A percentile compares a stretch with the other conserved stretches of the same genome.
Evolutionary conservation across 2,113 vertebrate species (phyloP).

Genomic region (Cyphomyrus plagiostoma): DNA sequence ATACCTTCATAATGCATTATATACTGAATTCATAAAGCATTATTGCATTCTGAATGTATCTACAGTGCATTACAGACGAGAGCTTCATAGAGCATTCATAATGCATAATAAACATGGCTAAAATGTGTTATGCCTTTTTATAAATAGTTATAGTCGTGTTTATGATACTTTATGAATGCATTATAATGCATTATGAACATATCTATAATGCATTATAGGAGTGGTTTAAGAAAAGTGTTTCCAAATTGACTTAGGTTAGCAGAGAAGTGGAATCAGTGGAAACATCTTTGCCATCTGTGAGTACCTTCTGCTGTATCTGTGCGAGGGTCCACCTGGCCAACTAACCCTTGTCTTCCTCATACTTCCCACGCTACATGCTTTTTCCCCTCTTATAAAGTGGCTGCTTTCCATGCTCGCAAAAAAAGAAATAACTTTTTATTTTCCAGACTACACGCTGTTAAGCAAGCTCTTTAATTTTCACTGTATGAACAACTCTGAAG

Average conservation of each 20-base stretch:
- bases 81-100: no score
- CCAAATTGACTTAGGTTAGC: background rate
- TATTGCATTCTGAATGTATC: background rate
- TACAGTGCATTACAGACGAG: background rate
- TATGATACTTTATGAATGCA: background rate
- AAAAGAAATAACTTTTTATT: background rate
- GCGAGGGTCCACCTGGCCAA: background rate
- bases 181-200: background rate
- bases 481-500: constrained; percentile 16
- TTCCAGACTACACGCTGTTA: background rate
- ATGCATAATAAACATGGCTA: no score
- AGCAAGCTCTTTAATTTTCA: background rate
- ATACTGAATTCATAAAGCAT: background rate
- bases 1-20: background rate
- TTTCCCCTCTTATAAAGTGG: background rate
- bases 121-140: no score
- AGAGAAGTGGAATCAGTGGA: background rate
- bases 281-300: background rate
- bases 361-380: background rate
- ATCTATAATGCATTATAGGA: background rate
- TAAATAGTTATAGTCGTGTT: background rate
- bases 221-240: background rate
- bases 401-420: background rate
- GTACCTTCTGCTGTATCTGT: background rate
- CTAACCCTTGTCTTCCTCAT: background rate